phyloP scores from a whole-genome alignment of 1,140 invertebrate genomes.

The Cyclina sinensis region DNA sequence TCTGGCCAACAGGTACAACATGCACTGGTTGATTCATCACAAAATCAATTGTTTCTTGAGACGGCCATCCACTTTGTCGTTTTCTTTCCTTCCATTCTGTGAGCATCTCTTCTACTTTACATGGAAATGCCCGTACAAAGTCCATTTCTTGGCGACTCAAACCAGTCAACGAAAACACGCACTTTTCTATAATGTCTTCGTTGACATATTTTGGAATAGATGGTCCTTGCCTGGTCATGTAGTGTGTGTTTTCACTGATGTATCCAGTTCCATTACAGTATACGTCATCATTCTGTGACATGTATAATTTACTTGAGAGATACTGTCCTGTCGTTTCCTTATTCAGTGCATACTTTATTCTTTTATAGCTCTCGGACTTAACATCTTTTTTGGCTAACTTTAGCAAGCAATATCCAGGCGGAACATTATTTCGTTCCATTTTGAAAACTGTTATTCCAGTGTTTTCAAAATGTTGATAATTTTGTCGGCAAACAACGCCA shows the following conservation, averaged over 20 bases:
- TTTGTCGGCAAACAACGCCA: background rate
- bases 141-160: conserved; percentile 7
- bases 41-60: background rate
- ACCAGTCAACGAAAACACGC: background rate
- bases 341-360: background rate
- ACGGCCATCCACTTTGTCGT: conserved; percentile 16
- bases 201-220: conserved; percentile 1
- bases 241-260: background rate
- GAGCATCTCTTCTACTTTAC: background rate
- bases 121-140: conserved; percentile 49
- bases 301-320: conserved; percentile 15
- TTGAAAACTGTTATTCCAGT: background rate
- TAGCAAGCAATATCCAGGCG: conserved; percentile 2
- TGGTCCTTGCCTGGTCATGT: background rate
- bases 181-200: background rate
- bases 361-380: background rate
- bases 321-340: background rate
- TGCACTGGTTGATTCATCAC: background rate
- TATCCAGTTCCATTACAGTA: background rate
- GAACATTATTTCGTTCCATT: background rate
- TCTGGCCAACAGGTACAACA: conserved; percentile 38
- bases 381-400: background rate
- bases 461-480: background rate
- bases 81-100: conserved; percentile 31
- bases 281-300: conserved; percentile 6